Evolutionary conservation across 2,888 invertebrate species (phyloP).

Genomic region (Leptogaster cylindrica): DNA sequence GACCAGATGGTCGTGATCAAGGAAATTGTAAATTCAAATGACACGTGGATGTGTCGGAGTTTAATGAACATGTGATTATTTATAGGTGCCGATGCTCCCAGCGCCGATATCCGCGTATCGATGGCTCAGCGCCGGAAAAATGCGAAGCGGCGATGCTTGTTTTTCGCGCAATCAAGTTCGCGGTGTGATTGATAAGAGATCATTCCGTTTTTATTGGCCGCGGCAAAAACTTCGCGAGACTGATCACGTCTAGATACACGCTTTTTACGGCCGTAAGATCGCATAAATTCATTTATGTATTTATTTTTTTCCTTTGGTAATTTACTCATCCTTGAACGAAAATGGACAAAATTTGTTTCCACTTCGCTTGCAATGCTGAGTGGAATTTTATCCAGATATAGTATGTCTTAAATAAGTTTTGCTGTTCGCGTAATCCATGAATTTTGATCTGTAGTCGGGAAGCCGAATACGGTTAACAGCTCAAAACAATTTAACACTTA

Average conservation of each 20-base stretch:
- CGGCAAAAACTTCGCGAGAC: conserved; percentile 1
- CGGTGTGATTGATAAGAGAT: conserved; percentile 21
- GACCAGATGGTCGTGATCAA: conserved; percentile 49
- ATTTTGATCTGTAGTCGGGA: too few relatives aligned
- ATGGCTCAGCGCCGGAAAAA: conserved; percentile 2
- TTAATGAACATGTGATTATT: conserved; percentile 49
- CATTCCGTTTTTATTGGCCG: background rate
- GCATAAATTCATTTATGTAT: too few relatives aligned
- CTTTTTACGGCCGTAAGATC: too few relatives aligned
- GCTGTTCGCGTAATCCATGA: too few relatives aligned
- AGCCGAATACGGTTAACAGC: too few relatives aligned
- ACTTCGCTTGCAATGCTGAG: too few relatives aligned
- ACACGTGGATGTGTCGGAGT: conserved; percentile 49
- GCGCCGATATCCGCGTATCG: conserved; percentile 23
- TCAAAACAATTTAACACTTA: too few relatives aligned
- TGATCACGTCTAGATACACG: background rate
- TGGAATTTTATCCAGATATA: too few relatives aligned
- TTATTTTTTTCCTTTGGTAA: too few relatives aligned
- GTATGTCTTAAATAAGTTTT: too few relatives aligned
- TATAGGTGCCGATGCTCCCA: conserved; percentile 26
- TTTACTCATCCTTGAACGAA: too few relatives aligned
- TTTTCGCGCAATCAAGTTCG: background rate
- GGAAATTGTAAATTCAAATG: conserved; percentile 50
- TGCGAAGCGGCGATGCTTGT: background rate
- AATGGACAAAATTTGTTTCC: too few relatives aligned